Evolutionary conservation across 2,113 vertebrate species (phyloP), one percentile per base, ranked within the genome.

Genomic region (Sturnus vulgaris): DNA sequence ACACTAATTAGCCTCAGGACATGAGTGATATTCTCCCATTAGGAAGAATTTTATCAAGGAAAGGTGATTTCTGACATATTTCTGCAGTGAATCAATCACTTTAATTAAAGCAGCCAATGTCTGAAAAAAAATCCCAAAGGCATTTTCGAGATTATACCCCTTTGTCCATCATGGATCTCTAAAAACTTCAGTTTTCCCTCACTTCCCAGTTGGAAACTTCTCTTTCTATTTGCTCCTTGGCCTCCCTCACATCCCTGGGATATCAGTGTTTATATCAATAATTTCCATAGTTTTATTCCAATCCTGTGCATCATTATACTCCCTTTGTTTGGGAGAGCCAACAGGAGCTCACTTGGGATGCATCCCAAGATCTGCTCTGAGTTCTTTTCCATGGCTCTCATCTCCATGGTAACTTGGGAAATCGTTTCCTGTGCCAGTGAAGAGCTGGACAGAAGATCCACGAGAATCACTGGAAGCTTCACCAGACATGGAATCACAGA

Each of bases 341-440:
- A n/a, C 19, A 60, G 82, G 70, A 82, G 20, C 81, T 83, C 55
- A 28, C 44, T 73, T 63, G 64, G 52, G 86, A 50, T 50, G 55
- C 68, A 52, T 59, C 86, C 93, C 39, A 39, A 39, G 39, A 80
- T 86, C 78, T 89, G 83, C 86, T 92, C 73, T 0, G 0, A 68
- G 65, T 15, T 57, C 42, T 83, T 73, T 68, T 42, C 46, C 46
- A 66, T 46, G 2, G 10, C 64, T 86, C 61, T 52, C 75, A 90
- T 89, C 78, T 91, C 93, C 83, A 89, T 71, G 75, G 95, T 11
- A 95, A 93, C 91, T 50, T 56, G 59, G 78, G 86, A 69, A 93
- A 53, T 66, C 0, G 0, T 11, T 37, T 46, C 49, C 37, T 44
- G 24, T 71, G n/a, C 0, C 0, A 55, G 47, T 2, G 52, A 75